Evolutionary conservation across 2,113 vertebrate species (phyloP).

Genomic region (Gallinago jamesoni): DNA sequence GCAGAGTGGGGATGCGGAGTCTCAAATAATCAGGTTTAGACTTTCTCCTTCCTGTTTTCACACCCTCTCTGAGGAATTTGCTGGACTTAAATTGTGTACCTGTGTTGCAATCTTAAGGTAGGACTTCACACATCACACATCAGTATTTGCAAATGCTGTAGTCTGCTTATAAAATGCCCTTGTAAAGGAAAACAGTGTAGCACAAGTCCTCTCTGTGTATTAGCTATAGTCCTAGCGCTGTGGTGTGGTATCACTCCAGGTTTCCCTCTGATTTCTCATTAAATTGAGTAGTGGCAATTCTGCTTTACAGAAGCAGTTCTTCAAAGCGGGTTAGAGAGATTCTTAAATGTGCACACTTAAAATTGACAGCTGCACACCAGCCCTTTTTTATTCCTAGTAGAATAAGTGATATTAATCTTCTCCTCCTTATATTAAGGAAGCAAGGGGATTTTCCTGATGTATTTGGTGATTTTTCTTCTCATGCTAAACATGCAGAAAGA

Average conservation of each 20-base stretch:
- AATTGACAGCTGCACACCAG: neutral
- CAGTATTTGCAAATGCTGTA: neutral
- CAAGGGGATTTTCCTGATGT: neutral
- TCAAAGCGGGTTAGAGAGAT: neutral
- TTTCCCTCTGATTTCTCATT: neutral
- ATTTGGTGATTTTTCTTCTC: neutral
- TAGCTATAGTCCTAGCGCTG: neutral
- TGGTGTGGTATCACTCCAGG: neutral
- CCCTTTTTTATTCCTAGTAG: neutral
- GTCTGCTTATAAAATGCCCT: neutral
- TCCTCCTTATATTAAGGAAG: neutral
- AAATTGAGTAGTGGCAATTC: neutral
- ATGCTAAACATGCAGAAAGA: neutral
- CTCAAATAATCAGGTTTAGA: neutral
- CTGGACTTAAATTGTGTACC: neutral
- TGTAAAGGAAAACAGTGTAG: neutral
- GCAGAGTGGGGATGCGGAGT: neutral
- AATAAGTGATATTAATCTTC: neutral
- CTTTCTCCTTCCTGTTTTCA: neutral
- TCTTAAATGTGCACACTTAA: neutral
- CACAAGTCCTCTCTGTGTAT: neutral
- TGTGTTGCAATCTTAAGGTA: neutral
- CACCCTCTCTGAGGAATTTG: neutral
- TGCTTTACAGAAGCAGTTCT: neutral
- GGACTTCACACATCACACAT: rapidly evolving